These are phyloP conservation scores for Marmota monax DNA, from an alignment of 2,113 vertebrate genomes.

Conservation along the genomic window DNA sequence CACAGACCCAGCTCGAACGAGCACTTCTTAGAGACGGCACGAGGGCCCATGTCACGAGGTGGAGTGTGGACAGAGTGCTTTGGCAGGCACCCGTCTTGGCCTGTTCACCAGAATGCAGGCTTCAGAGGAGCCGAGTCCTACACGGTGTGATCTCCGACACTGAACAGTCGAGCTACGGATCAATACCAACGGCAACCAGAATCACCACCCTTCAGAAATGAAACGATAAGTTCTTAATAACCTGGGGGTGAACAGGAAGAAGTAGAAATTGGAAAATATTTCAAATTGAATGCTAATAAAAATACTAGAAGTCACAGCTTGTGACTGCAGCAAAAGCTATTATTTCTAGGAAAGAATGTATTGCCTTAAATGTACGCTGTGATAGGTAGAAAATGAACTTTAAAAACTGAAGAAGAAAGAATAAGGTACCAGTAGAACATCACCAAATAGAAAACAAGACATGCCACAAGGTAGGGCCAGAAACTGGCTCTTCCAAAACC, in stretches of 20 bases:
- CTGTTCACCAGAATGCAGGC: background rate
- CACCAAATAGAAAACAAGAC: background rate
- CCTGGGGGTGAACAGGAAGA: background rate
- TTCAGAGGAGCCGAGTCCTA: background rate
- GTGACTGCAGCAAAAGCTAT: background rate
- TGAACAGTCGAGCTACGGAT: background rate
- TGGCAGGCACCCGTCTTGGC: too few relatives aligned
- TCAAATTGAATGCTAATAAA: background rate
- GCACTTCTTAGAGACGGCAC: background rate
- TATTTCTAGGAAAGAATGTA: background rate
- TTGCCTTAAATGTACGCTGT: background rate
- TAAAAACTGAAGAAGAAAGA: background rate
- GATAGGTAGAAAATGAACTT: background rate
- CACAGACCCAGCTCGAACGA: background rate
- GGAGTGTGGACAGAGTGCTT: too few relatives aligned
- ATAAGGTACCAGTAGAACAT: background rate
- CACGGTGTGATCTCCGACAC: background rate
- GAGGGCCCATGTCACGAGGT: too few relatives aligned
- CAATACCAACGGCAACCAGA: background rate
- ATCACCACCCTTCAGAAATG: background rate
- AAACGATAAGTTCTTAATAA: background rate
- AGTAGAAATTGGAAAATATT: background rate
- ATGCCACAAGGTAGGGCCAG: background rate
- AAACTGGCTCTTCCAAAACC: background rate
- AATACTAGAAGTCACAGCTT: background rate